Evolutionary conservation across 1,140 invertebrate species (phyloP), one percentile per base, ranked within the genome.

Genomic region (Lepidurus apus): DNA sequence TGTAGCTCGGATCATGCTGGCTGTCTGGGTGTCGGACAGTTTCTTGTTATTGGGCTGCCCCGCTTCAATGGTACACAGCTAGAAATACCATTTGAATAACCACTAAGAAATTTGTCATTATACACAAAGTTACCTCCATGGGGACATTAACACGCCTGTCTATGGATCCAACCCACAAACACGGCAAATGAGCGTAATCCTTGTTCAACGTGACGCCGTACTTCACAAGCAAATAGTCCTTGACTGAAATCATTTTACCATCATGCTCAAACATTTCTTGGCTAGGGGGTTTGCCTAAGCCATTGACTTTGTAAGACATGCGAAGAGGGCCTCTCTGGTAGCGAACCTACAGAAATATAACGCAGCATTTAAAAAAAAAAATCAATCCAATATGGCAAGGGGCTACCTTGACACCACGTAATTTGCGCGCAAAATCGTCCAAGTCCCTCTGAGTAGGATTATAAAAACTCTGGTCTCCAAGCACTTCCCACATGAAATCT

Each of bases 1-100:
- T 1, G 92, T 88, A 73, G 82, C 43, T 81, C 42, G 83, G 0
- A 94, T 91, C 91, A 93, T 92, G 0, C 82, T 84, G 0, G 87
- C 79, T 1, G 91, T 89, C 84, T 93, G 91, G 0, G 53, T 80
- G 73, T 89, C 88, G 74, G 84, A 83, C 81, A 90, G 82, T 82
- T 88, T 89, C 44, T 83, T 85, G 74, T 85, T 86, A n/a, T 84
- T 82, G 9, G 88, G 85, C 85, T 93, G 91, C 1, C 89, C 90
- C 75, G 84, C 83, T 1, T 87, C 80, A 11, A 93, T 86, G 5
- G 82, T 84, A 65, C 91, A 90, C 0, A 92, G 83, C 85, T 87
- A 42, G 34, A 77, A 75, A 74, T 77, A 42, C n/a, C 45, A 75
- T 81, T 79, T 26, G 78, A 80, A 81, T 79, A 80, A 78, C n/a